phyloP scores from a whole-genome alignment of 2,113 vertebrate species.

The Brevimyrus niger region DNA sequence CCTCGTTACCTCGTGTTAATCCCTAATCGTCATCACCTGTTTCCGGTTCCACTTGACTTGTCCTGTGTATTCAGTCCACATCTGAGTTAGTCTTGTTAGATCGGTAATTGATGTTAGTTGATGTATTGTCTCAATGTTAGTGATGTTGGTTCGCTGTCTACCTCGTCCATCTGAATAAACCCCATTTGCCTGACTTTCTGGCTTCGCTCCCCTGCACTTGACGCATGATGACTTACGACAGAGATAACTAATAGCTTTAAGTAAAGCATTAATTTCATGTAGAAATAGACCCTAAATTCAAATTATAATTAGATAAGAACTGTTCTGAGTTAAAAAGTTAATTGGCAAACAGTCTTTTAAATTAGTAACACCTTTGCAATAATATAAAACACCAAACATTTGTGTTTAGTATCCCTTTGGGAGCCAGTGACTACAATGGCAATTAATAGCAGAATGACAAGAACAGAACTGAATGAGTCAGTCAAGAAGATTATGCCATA shows the following conservation, averaged over 20 bases:
- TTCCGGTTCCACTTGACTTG: no score
- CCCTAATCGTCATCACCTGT: no score
- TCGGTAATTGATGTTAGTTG: no score
- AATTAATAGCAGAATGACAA: neutral
- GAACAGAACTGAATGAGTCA: neutral
- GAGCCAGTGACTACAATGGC: neutral
- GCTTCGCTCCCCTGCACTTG: no score
- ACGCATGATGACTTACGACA: no score
- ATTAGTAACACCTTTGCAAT: neutral
- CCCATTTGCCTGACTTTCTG: no score
- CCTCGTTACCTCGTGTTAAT: no score
- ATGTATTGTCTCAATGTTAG: no score
- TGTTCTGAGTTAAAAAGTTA: neutral
- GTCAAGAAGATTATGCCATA: neutral
- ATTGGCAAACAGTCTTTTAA: neutral
- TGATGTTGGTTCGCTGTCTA: no score
- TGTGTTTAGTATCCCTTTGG: neutral
- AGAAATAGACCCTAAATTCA: neutral
- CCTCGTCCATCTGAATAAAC: no score
- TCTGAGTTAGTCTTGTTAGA: no score
- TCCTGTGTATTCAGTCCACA: no score
- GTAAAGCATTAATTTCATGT: neutral
- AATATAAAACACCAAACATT: neutral
- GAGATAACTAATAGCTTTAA: neutral
- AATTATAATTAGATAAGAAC: neutral